Evolutionary conservation across 92 coral and sea anemone genomes (phyloP).

Genomic region (Parazoanthus swiftii): DNA sequence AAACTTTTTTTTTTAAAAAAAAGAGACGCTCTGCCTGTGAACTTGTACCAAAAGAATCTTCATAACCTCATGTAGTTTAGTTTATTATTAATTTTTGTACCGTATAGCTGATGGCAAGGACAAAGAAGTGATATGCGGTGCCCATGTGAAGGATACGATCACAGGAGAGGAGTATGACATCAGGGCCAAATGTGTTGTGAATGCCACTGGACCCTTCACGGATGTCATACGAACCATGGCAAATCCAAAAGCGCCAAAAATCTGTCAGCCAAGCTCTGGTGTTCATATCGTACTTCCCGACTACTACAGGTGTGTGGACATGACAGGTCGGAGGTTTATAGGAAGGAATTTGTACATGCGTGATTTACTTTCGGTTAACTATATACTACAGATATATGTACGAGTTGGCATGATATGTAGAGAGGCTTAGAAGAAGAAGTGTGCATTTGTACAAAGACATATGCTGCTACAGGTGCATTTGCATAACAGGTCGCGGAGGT

Average conservation of each 20-base stretch:
- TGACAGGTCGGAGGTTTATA: neutral
- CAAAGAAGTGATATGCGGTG: constrained; percentile 90
- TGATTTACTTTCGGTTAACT: neutral
- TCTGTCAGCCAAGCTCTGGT: constrained; percentile 96
- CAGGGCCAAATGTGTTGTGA: constrained; percentile 91
- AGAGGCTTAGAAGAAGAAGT: neutral
- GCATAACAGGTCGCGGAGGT: neutral
- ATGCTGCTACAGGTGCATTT: neutral
- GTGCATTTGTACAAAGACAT: neutral
- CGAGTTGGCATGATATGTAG: neutral
- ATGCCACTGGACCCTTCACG: constrained; percentile 97
- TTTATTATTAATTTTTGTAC: neutral
- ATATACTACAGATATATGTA: neutral
- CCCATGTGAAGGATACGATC: constrained; percentile 77
- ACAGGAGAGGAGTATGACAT: constrained; percentile 92
- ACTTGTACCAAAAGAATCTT: neutral
- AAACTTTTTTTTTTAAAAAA: too few species aligned
- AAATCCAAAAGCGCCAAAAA: constrained; percentile 58
- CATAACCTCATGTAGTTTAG: neutral
- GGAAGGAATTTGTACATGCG: neutral
- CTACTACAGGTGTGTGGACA: constrained; percentile 76
- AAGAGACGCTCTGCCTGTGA: neutral
- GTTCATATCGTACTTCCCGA: constrained; percentile 91
- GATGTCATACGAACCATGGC: constrained; percentile 84
- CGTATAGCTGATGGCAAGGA: constrained; percentile 58